Evolutionary conservation across 2,888 invertebrate species (phyloP), one percentile per base, ranked within the genome.

Genomic region (Drosophila leonis): DNA sequence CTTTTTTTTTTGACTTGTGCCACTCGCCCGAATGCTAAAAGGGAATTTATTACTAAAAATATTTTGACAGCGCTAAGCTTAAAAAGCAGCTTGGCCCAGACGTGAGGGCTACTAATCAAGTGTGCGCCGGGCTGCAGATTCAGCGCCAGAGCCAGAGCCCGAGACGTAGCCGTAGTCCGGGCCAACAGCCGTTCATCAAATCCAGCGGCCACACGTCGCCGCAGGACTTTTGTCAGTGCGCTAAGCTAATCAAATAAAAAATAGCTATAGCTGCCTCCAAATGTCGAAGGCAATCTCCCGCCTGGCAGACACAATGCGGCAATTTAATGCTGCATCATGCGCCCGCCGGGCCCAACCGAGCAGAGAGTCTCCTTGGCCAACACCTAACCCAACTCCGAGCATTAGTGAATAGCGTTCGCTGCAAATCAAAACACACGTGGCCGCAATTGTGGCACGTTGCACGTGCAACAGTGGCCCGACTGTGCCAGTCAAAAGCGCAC

Each of bases 341-440:
- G 89, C 89, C 91, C 69, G 82, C 71, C 69, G 84, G 90, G 83
- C 73, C 18, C 48, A 46, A 35, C 55, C 33, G 24, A 24, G 10
- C 37, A 9, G n/a, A 24, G 27, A 20, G 4, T 31, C 31, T 33
- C 51, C 51, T 18, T 12, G 51, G 51, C 27, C 52, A 51, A 51
- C 51, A 51, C 33, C 51, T 51, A 20, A 15, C 51, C 20, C 18
- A 56, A 48, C 68, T 72, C n/a, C 18, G 57, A 54, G 72, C 75
- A 79, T 75, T 72, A 72, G 78, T 75, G 65, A 77, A 29, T 44
- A 80, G 78, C 90, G 88, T 84, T 83, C 76, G 90, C 90, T 91
- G 90, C 92, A 91, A 93, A 92, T 93, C 93, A 93, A 93, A 93
- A 93, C 93, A 93, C 93, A 93, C 93, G 93, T 93, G 93, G 91